A percentile compares a stretch with the other conserved stretches of the same genome.
phyloP scores from a whole-genome alignment of 2,113 vertebrate species.

The Psettodes erumei region DNA sequence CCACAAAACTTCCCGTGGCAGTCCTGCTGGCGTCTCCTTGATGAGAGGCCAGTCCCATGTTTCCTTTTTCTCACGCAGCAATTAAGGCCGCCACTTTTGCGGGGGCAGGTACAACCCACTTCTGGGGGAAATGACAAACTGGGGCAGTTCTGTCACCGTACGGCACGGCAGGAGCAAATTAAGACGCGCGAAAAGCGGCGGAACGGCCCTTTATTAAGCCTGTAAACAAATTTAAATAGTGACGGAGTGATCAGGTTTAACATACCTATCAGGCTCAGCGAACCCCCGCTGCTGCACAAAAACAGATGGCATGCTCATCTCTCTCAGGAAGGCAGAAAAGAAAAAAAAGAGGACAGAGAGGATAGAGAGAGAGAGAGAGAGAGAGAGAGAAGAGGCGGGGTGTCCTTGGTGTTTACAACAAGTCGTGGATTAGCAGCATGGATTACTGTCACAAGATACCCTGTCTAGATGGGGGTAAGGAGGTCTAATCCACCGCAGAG shows the following conservation, averaged over 20 bases:
- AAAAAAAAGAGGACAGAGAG: conserved; percentile 48
- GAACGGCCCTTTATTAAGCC: no score
- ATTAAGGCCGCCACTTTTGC: no score
- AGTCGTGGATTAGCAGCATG: conserved; percentile 77
- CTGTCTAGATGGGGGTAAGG: conserved; percentile 72
- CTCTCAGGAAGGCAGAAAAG: conserved; percentile 52
- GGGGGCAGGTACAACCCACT: no score
- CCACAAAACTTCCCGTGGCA: no score
- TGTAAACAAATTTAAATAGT: conserved; percentile 36
- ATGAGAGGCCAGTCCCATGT: no score
- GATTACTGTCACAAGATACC: conserved; percentile 81
- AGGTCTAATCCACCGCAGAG: conserved; percentile 75
- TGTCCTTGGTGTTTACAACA: conserved; percentile 78
- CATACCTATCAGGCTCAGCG: conserved; percentile 53
- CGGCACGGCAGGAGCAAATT: no score
- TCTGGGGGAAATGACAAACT: no score
- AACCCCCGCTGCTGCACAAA: conserved; percentile 58
- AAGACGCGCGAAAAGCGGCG: no score
- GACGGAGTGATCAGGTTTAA: conserved; percentile 52
- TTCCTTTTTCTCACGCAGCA: no score
- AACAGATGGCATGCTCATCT: conserved; percentile 68
- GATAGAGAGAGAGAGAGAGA: no score
- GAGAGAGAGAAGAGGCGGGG: conserved; percentile 47
- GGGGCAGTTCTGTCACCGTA: no score
- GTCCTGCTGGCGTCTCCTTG: no score